phyloP scores from a whole-genome alignment of 1,140 invertebrate species.

The Zaprionus nigranus region DNA sequence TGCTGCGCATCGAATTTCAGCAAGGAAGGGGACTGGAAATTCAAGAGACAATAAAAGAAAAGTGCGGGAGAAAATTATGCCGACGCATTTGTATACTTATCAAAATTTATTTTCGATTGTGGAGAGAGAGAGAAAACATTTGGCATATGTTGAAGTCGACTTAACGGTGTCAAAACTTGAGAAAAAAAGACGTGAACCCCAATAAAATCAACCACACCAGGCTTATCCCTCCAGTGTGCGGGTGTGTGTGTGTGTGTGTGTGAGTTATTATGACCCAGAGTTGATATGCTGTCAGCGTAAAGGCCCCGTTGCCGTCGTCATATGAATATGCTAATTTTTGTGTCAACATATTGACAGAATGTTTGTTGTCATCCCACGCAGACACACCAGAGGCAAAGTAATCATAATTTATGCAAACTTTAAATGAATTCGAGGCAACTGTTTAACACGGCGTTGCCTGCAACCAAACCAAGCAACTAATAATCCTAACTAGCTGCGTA shows the following conservation, averaged over 20 bases:
- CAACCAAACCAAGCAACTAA: not conserved
- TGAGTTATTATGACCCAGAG: slow-evolving; percentile 50
- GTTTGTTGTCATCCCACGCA: not conserved
- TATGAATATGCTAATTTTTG: slow-evolving; percentile 63
- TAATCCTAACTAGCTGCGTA: slow-evolving; percentile 3
- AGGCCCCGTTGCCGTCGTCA: not conserved
- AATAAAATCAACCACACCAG: slow-evolving; percentile 1
- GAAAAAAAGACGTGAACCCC: not conserved
- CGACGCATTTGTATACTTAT: slow-evolving; percentile 13
- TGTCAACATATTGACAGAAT: slow-evolving; percentile 67
- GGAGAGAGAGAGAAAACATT: not conserved
- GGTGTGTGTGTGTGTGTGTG: not conserved
- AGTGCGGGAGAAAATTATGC: not conserved
- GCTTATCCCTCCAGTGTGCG: not conserved
- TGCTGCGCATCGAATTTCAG: slow-evolving; percentile 56
- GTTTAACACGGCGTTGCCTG: too few relatives aligned
- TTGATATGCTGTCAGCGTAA: slow-evolving; percentile 28
- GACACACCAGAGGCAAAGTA: slow-evolving; percentile 11
- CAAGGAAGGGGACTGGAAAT: not conserved
- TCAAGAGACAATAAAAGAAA: slow-evolving; percentile 4
- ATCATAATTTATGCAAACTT: slow-evolving; percentile 65
- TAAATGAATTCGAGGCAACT: slow-evolving; percentile 31
- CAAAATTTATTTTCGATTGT: slow-evolving; percentile 8
- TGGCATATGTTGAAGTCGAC: not conserved
- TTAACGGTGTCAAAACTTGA: slow-evolving; percentile 5